phyloP scores from a whole-genome alignment of 2,888 invertebrate genomes.

The Acleris emargana region DNA sequence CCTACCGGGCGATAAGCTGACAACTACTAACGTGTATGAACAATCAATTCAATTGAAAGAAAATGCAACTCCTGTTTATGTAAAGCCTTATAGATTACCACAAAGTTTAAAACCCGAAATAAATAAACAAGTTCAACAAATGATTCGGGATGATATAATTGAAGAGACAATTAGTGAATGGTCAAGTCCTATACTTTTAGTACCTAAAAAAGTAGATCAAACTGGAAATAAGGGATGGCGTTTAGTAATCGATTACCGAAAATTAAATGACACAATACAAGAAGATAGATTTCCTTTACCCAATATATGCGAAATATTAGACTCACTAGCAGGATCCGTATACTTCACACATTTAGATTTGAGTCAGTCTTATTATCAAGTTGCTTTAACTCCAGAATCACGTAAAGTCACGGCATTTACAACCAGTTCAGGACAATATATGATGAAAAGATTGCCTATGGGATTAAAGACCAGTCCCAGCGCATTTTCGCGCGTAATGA shows the following conservation, averaged over 20 bases:
- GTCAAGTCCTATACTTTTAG: slow-evolving; percentile 23
- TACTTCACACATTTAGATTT: slow-evolving; percentile 26
- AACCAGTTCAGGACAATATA: slow-evolving; percentile 18
- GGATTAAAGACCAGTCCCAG: slow-evolving; percentile 15
- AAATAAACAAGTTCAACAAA: slow-evolving; percentile 12
- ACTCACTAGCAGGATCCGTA: slow-evolving; percentile 14
- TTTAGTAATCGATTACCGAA: slow-evolving; percentile 4
- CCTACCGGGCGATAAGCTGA: slow-evolving; percentile 7
- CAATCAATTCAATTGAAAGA: slow-evolving; percentile 6
- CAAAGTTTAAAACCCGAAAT: slow-evolving; percentile 8
- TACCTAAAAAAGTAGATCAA: slow-evolving; percentile 20
- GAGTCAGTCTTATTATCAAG: slow-evolving; percentile 23
- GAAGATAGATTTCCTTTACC: slow-evolving; percentile 18
- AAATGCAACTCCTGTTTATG: slow-evolving; percentile 3
- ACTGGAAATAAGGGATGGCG: slow-evolving; percentile 4
- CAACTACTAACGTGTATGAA: slow-evolving; percentile 8
- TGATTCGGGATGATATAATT: slow-evolving; percentile 16
- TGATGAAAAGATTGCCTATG: slow-evolving; percentile 28
- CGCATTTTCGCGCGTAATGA: slow-evolving; percentile 11
- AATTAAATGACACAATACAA: neutral
- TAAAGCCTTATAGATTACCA: slow-evolving; percentile 20
- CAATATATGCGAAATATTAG: slow-evolving; percentile 3
- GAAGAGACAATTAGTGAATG: slow-evolving; percentile 14
- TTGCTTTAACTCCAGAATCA: slow-evolving; percentile 5
- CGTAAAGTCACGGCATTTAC: slow-evolving; percentile 32